Base-by-base conservation (phyloP, 2,113 vertebrate genomes). In the Butorides virescens region DNA sequence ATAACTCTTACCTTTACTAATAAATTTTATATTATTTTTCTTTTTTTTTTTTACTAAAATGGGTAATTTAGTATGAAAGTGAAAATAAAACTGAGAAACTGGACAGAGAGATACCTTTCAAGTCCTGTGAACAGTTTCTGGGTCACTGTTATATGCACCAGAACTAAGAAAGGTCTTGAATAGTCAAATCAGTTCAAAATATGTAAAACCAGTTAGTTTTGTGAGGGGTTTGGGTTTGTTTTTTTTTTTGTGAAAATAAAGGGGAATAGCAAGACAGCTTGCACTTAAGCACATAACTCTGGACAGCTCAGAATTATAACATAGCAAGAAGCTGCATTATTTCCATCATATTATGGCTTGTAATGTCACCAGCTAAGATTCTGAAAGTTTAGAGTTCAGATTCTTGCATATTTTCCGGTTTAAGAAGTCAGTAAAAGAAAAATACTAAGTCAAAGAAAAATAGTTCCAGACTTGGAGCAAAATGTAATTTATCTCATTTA, bases 201-300 rank as follows among this genome's bases (percentile, higher is more conserved):
- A 44, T 2, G 14, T 67, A 27, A 42, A 49, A 21, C 7, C 7
- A 52, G 10, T 15, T 46, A 18, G 17, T 46, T 44, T 44, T 44
- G 42, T 44, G 42, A 46, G 44, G 44, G 6, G 18, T 34, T n/a
- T 21, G 20, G 19, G 29, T n/a, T n/a, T n/a, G n/a, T n/a, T n/a
- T n/a, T n/a, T n/a, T n/a, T n/a, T n/a, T n/a, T n/a, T n/a, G 7
- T 61, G 79, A 92, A 92, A 87, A 36, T 76, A 91, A 91, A 90
- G 13, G 8, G n/a, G 68, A 32, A 66, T 53, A 46, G 46, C 9
- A 50, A 21, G 30, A 53, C 42, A 5, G 6, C 55, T 93, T 93
- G 66, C 19, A 65, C 46, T 65, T 73, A 77, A 90, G n/a, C 34
- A 66, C 13, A 47, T 0, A 15, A 19, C 34, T 73, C 21, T 37